Percentiles rank a stretch among this genome's conserved stretches.
Conservation (phyloP, 2,888 invertebrate species). For the Bellardia pandia region DNA sequence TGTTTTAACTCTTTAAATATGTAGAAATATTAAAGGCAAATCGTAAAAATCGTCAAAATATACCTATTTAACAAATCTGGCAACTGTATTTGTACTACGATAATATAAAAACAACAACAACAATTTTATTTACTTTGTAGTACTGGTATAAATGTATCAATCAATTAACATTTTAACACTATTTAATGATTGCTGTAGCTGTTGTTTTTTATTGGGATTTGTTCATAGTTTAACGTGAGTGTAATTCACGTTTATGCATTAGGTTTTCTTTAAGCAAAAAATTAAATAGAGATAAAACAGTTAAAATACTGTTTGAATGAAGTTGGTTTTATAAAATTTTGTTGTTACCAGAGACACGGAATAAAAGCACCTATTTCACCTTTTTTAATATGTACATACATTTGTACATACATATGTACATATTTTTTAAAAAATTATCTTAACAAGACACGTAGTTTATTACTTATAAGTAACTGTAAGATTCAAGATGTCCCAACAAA, state of each 20-base stretch:
- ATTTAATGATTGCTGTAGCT: not conserved
- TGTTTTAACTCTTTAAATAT: too few relatives aligned
- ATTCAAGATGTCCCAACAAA: too few relatives aligned
- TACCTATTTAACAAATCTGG: not conserved
- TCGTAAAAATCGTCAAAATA: not conserved
- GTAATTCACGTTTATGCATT: not conserved
- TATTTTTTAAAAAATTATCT: too few relatives aligned
- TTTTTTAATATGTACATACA: not conserved
- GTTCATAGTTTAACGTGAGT: not conserved
- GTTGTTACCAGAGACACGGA: not conserved
- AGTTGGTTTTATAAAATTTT: not conserved
- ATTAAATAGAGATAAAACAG: not conserved
- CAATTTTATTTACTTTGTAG: not conserved
- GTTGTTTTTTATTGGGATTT: conserved; percentile 13
- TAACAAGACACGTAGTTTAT: too few relatives aligned
- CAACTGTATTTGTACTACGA: not conserved
- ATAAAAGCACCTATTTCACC: not conserved
- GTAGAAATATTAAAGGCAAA: too few relatives aligned
- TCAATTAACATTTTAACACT: conserved; percentile 58
- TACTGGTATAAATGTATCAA: conserved; percentile 16
- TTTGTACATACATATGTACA: too few relatives aligned
- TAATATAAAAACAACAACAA: not conserved
- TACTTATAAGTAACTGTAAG: too few relatives aligned
- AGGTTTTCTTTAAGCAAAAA: not conserved
- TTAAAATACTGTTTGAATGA: not conserved